Evolutionary conservation across 2,113 vertebrate genomes (phyloP).

Genomic region (Typhlomys cinereus): DNA sequence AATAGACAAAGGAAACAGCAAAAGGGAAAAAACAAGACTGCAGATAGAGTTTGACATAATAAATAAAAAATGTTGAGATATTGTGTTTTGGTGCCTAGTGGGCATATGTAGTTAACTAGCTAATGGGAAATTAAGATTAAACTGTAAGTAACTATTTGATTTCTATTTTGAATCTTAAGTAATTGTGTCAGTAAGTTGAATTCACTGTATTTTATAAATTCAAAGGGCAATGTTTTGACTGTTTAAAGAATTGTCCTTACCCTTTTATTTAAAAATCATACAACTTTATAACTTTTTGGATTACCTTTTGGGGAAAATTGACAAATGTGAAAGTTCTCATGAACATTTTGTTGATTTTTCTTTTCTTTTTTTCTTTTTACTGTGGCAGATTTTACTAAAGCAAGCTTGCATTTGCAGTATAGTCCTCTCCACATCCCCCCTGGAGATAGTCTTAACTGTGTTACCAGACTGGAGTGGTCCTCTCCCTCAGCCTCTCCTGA

Average conservation of each 20-base stretch:
- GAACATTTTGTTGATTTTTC: no score
- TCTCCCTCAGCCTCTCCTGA: background rate
- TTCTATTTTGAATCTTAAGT: background rate
- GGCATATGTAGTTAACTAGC: background rate
- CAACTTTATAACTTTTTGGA: constrained; percentile 17
- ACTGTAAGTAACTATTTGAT: background rate
- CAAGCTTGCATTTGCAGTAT: background rate
- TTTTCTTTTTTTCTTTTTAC: no score
- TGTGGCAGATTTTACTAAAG: background rate
- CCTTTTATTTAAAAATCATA: background rate
- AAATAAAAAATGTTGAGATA: constrained; percentile 22
- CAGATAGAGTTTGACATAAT: background rate
- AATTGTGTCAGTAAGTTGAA: constrained; percentile 43
- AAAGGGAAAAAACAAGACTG: background rate
- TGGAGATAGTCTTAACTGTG: background rate
- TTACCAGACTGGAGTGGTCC: background rate
- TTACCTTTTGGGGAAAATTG: constrained; percentile 22
- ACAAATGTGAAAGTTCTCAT: background rate
- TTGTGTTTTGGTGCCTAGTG: background rate
- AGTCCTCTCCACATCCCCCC: background rate
- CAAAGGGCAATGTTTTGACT: constrained; percentile 34
- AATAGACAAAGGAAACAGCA: background rate
- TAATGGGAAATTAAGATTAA: constrained; percentile 28
- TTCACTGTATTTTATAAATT: constrained; percentile 7
- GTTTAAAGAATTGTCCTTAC: constrained; percentile 1